Conservation (phyloP, 92 coral and sea anemone genomes). For the Epizoanthus stellaris region DNA sequence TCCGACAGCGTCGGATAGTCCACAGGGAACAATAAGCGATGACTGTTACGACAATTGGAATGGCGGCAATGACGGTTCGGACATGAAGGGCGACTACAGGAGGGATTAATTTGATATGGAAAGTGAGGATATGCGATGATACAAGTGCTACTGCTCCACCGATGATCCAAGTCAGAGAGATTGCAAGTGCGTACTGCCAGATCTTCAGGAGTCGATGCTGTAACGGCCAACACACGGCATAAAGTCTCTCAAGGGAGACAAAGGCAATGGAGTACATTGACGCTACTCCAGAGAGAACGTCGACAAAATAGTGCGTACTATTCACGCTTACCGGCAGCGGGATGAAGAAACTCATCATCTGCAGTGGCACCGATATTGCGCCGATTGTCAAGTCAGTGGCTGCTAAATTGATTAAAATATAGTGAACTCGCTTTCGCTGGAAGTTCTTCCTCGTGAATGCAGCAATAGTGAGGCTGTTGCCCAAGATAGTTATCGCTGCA, state of each 20-base stretch:
- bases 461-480: conserved; percentile 25
- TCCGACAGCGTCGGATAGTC: background rate
- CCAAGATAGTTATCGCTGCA: background rate
- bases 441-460: conserved; percentile 19
- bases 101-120: background rate
- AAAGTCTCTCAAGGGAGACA: conserved; percentile 6
- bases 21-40: conserved; percentile 1
- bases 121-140: conserved; percentile 4
- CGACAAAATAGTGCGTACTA: conserved; percentile 4
- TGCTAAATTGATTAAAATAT: conserved; percentile 22
- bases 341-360: background rate
- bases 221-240: conserved; percentile 18
- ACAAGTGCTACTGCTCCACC: background rate
- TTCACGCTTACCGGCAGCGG: background rate
- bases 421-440: conserved; percentile 24
- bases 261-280: conserved; percentile 36
- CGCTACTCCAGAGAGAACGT: conserved; percentile 6
- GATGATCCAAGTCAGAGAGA: conserved; percentile 3
- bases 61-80: conserved; percentile 7
- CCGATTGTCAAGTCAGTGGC: conserved; percentile 18
- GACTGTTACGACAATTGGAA: background rate
- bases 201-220: conserved; percentile 11
- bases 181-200: background rate
- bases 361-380: conserved; percentile 1
- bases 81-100: background rate